These are phyloP conservation scores for Pseudorasbora parva DNA, from an alignment of 2,113 vertebrate genomes.

Conservation along the genomic window DNA sequence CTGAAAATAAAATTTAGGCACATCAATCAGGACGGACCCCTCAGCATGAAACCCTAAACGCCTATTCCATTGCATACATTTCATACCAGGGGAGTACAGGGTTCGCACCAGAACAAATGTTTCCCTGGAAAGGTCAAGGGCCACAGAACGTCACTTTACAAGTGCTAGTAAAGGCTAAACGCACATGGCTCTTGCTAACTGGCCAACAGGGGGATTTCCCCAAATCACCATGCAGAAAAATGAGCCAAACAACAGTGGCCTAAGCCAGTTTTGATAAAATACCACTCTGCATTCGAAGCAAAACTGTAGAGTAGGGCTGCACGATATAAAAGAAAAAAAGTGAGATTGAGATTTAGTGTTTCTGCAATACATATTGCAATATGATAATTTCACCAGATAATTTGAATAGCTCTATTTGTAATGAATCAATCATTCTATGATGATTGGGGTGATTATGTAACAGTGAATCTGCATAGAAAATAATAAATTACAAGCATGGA, in stretches of 20 bases:
- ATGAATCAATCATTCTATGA: too few species aligned
- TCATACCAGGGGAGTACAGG: constrained; percentile 74
- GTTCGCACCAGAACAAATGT: constrained; percentile 76
- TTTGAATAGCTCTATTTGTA: too few species aligned
- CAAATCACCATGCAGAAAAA: neutral
- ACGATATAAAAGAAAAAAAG: too few species aligned
- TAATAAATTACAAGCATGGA: too few species aligned
- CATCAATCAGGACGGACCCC: constrained; percentile 76
- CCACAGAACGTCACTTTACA: constrained; percentile 18
- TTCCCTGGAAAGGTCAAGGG: constrained; percentile 76
- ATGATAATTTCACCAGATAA: too few species aligned
- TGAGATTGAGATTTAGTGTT: too few species aligned
- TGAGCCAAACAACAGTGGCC: neutral
- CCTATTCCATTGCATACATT: constrained; percentile 70
- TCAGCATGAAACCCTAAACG: constrained; percentile 77
- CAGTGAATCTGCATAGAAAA: too few species aligned
- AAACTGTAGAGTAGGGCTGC: too few species aligned
- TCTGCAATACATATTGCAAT: too few species aligned
- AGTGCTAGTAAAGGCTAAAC: constrained; percentile 36
- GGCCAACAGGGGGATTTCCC: constrained; percentile 41
- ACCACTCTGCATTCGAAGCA: too few species aligned
- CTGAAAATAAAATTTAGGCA: constrained; percentile 76
- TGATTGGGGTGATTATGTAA: too few species aligned
- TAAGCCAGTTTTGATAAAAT: neutral
- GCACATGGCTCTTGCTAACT: constrained; percentile 16